Evolutionary conservation across 2,113 vertebrate genomes (phyloP).

Genomic region (Pedionomus torquatus): DNA sequence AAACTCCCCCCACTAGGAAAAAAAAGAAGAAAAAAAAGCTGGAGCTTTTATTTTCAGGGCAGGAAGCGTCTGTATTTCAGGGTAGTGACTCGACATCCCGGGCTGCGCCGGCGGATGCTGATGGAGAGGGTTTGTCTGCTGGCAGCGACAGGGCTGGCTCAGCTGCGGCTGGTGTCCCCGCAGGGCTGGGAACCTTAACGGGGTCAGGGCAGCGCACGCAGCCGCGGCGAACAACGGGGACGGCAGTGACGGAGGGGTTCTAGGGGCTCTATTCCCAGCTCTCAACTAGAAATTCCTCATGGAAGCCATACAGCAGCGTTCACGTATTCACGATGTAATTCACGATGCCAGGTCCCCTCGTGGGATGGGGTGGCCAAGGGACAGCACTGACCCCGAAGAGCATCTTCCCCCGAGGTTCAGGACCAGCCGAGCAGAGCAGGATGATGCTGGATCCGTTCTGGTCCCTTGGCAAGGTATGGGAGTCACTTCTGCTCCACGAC

Average conservation of each 20-base stretch:
- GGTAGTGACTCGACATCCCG: neutral
- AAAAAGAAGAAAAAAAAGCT: neutral
- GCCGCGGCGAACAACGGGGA: neutral
- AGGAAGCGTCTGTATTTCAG: neutral
- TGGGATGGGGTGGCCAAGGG: neutral
- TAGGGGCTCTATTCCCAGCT: neutral
- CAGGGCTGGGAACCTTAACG: rapidly evolving
- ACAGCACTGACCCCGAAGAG: neutral
- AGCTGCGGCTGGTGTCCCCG: neutral
- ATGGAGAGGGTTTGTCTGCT: neutral
- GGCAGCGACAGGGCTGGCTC: neutral
- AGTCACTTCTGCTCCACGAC: rapidly evolving
- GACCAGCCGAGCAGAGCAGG: neutral
- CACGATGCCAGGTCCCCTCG: rapidly evolving
- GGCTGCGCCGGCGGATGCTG: rapidly evolving
- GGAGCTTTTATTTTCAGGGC: neutral
- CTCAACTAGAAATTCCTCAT: rapidly evolving
- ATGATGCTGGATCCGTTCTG: rapidly evolving
- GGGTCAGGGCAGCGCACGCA: neutral
- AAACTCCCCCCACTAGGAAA: neutral
- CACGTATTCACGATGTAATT: neutral
- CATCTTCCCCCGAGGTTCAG: rapidly evolving
- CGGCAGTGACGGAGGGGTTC: neutral
- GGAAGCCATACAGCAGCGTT: rapidly evolving
- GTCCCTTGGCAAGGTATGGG: rapidly evolving